phyloP scores from a whole-genome alignment of 2,113 vertebrate genomes.

The Jacana jacana region DNA sequence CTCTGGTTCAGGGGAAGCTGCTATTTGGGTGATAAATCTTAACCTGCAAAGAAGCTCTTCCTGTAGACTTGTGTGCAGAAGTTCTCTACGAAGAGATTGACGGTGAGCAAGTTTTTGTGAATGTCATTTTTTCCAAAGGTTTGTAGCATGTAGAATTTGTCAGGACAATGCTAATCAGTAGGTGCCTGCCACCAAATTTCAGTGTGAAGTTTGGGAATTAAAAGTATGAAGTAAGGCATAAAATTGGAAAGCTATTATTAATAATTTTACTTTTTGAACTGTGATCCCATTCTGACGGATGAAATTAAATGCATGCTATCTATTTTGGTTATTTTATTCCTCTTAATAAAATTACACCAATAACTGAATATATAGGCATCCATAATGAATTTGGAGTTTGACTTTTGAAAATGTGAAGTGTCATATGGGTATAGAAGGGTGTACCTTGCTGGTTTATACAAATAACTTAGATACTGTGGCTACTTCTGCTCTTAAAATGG shows the following conservation, averaged over 20 bases:
- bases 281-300: not conserved
- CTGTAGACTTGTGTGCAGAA: not conserved
- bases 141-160: not conserved
- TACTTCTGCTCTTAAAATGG: not conserved
- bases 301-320: not conserved
- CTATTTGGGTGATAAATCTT: not conserved
- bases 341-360: not conserved
- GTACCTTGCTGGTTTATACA: not conserved
- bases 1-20: not conserved
- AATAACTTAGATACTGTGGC: rapidly evolving
- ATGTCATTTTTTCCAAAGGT: not conserved
- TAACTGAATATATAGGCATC: not conserved
- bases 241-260: not conserved
- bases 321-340: not conserved
- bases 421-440: not conserved
- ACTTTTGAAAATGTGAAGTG: not conserved
- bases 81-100: not conserved
- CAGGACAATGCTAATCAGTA: not conserved
- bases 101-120: not conserved
- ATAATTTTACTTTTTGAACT: not conserved
- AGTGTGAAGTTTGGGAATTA: not conserved
- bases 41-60: not conserved
- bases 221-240: not conserved
- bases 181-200: not conserved
- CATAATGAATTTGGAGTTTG: not conserved